These are phyloP conservation scores for Polydrusus cervinus DNA, from an alignment of 2,888 invertebrate genomes.

Conservation along the genomic window DNA sequence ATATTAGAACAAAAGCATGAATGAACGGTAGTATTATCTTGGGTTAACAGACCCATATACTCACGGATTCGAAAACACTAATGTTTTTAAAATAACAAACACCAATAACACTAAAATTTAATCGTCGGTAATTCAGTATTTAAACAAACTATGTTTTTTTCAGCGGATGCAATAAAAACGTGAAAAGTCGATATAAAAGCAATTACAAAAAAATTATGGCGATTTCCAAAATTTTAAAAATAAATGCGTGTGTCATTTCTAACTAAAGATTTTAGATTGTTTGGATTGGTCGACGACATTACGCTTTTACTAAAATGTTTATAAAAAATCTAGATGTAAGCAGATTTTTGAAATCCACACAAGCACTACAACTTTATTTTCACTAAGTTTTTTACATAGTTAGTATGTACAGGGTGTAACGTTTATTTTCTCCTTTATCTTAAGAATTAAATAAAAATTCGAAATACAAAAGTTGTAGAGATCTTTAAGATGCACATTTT, in stretches of 20 bases:
- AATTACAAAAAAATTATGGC: conserved; percentile 8
- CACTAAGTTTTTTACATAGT: too few relatives aligned
- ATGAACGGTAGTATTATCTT: conserved; percentile 6
- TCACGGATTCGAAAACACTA: background rate
- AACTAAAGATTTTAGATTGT: background rate
- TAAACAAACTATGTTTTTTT: conserved; percentile 17
- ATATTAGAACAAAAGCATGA: background rate
- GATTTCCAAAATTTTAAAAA: conserved; percentile 8
- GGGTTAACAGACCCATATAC: conserved; percentile 9
- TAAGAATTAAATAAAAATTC: too few relatives aligned
- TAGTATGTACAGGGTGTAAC: too few relatives aligned
- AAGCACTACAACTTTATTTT: background rate
- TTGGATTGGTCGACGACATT: background rate
- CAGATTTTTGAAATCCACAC: background rate
- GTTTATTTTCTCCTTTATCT: too few relatives aligned
- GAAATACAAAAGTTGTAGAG: too few relatives aligned
- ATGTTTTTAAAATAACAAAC: conserved; percentile 12
- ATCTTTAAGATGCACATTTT: too few relatives aligned
- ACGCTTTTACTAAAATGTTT: background rate
- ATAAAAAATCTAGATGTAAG: background rate
- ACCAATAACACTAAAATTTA: conserved; percentile 20
- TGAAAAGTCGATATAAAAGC: background rate
- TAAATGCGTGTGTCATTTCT: background rate
- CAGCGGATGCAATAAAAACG: conserved; percentile 14
- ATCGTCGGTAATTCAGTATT: background rate